These are phyloP conservation scores for Colistium nudipinnis DNA, from an alignment of 2,113 vertebrate species.

Conservation along the genomic window DNA sequence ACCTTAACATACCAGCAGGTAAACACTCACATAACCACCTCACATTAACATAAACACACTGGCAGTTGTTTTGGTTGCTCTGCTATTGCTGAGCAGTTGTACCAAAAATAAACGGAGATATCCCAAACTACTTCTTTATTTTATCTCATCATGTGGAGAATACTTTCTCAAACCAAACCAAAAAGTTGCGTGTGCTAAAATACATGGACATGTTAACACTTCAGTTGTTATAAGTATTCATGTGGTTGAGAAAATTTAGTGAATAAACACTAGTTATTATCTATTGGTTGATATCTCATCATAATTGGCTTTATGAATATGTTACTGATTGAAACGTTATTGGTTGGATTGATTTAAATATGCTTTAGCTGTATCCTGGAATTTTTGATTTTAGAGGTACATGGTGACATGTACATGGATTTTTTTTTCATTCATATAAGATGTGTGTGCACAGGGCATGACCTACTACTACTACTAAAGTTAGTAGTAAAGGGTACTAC, in stretches of 20 bases:
- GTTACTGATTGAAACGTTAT: no score
- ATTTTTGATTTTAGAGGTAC: no score
- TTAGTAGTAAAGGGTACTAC: neutral
- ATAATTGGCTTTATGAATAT: neutral
- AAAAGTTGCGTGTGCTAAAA: neutral
- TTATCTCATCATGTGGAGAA: neutral
- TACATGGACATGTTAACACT: neutral
- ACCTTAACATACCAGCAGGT: constrained; percentile 9
- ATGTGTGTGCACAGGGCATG: neutral
- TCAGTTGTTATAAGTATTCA: neutral
- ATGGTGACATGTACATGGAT: no score
- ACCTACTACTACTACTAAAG: neutral
- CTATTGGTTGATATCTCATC: neutral
- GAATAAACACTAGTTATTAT: neutral
- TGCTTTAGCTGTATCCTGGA: no score
- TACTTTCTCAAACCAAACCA: neutral
- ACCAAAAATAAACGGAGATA: constrained; percentile 20
- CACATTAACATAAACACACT: constrained; percentile 13
- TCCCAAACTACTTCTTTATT: neutral
- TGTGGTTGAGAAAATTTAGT: neutral
- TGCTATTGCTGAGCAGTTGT: neutral
- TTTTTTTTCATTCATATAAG: neutral
- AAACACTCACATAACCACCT: neutral
- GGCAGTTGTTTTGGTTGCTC: constrained; percentile 18
- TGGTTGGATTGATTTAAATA: no score